A percentile compares a stretch with the other conserved stretches of the same genome.
phyloP scores from a whole-genome alignment of 2,797 vertebrate genomes.

The Carapus acus region DNA sequence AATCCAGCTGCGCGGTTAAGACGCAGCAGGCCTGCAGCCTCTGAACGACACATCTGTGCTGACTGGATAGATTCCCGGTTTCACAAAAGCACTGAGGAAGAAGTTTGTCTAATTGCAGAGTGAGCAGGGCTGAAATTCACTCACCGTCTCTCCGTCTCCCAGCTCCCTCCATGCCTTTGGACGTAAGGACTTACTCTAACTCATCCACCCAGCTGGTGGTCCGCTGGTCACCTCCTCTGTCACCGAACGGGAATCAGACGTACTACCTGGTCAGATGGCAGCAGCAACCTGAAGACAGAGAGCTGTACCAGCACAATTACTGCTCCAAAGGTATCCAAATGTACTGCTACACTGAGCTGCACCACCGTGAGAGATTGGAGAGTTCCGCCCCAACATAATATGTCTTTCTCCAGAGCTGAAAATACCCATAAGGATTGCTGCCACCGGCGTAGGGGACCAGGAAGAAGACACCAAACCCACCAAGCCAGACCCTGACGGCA shows the following conservation, averaged over 20 bases:
- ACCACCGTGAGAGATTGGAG: too few species aligned
- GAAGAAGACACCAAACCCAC: conserved; percentile 84
- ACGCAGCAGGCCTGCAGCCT: conserved; percentile 30
- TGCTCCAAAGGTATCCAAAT: conserved; percentile 86
- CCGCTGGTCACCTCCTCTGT: conserved; percentile 89
- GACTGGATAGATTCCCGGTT: conserved; percentile 21
- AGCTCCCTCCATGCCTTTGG: conserved; percentile 93
- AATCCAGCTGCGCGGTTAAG: conserved; percentile 50
- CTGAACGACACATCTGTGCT: conserved; percentile 41
- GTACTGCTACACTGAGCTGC: background rate
- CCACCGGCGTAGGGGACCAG: conserved; percentile 81
- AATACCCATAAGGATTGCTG: conserved; percentile 85
- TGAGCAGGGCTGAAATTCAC: background rate
- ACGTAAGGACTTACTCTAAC: conserved; percentile 90
- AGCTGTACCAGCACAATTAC: conserved; percentile 93
- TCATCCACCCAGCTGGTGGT: conserved; percentile 90
- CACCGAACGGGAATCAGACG: conserved; percentile 91
- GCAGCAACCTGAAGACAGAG: conserved; percentile 87
- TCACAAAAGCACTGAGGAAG: conserved; percentile 22
- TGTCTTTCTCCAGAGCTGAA: conserved; percentile 82
- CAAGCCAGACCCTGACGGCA: conserved; percentile 76
- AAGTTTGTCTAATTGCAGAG: conserved; percentile 13
- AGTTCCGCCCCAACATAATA: background rate
- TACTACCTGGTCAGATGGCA: conserved; percentile 97
- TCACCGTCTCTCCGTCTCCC: conserved; percentile 13